Percentiles rank a stretch among this genome's conserved stretches.
Conservation (phyloP, 2,888 invertebrate genomes). For the Serrognathus titanus region DNA sequence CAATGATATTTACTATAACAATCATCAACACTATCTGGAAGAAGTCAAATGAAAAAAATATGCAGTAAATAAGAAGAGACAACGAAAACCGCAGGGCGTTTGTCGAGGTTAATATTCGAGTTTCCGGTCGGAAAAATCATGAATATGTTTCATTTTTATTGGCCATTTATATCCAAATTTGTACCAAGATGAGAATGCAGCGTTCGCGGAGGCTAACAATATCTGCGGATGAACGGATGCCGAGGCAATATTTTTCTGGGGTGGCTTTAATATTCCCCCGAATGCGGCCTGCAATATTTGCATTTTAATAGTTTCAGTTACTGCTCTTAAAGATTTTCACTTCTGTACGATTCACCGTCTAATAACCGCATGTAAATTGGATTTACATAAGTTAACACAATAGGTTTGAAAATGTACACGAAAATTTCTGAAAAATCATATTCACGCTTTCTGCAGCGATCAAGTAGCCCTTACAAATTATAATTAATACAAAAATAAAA, state of each 20-base stretch:
- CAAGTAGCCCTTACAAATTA: too few species aligned
- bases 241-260: constrained; percentile 36
- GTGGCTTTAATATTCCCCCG: constrained; percentile 31
- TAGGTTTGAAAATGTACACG: too few species aligned
- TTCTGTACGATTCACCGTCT: constrained; percentile 37
- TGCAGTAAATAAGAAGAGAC: neutral
- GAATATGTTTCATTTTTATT: constrained; percentile 53
- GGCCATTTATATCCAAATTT: constrained; percentile 49
- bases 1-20: too few species aligned
- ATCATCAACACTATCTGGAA: too few species aligned
- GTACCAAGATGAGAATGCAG: constrained; percentile 42
- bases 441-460: too few species aligned
- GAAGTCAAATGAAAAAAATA: too few species aligned
- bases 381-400: too few species aligned
- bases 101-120: constrained; percentile 40
- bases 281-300: constrained; percentile 45
- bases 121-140: constrained; percentile 50
- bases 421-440: too few species aligned
- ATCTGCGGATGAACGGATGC: constrained; percentile 29
- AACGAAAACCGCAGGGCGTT: neutral
- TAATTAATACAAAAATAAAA: too few species aligned
- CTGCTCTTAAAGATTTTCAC: constrained; percentile 41
- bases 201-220: constrained; percentile 24
- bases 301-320: constrained; percentile 50
- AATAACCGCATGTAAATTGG: constrained; percentile 27